Evolutionary conservation across 1,140 invertebrate genomes (phyloP), one percentile per base, ranked within the genome.

Genomic region (Melipona quadrifasciata): DNA sequence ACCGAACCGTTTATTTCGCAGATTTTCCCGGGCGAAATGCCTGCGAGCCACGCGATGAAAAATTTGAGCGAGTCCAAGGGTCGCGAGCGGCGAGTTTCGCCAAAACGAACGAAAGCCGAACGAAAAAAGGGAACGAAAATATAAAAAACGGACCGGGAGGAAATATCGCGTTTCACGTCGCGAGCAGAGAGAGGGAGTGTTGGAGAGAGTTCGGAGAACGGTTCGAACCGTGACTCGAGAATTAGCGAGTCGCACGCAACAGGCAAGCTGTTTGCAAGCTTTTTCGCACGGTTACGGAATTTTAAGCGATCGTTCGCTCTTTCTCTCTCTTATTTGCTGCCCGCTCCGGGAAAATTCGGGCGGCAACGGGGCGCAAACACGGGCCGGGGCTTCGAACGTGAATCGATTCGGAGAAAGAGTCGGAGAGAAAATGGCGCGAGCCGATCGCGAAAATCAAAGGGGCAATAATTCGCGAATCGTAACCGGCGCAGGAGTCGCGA

Each of bases 231-330:
- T 61, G 58, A 61, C 24, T 24, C 58, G 58, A 61, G 84, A 87
- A 87, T 77, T 55, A 61, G 74, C 81, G 76, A 76, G 84, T 82
- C 58, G 70, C 70, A 47, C 10, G 51, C 53, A 79, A 86, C 74
- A 31, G 27, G 31, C 21, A 47, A 47, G 39, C 55, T 85, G 73
- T 87, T 87, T 87, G 84, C 86, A 76, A 71, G 80, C 57, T 34
- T 65, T 80, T 87, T 76, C 6, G 58, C 85, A 58, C 53, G 74
- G 21, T 27, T n/a, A 39, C 55, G 31, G 85, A 82, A 86, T 87
- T 82, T 73, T 14, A 39, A 65, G 55, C 53, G 76, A 70, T 47
- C 39, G 8, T 39, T 53, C 34, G 17, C 61, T 57, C 39, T 58
- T 19, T 14, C 27, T 31, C 31, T 78, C 61, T 67, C 24, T 17